Base-by-base conservation (phyloP, 2,797 vertebrate species). In the Serranus cabrilla region DNA sequence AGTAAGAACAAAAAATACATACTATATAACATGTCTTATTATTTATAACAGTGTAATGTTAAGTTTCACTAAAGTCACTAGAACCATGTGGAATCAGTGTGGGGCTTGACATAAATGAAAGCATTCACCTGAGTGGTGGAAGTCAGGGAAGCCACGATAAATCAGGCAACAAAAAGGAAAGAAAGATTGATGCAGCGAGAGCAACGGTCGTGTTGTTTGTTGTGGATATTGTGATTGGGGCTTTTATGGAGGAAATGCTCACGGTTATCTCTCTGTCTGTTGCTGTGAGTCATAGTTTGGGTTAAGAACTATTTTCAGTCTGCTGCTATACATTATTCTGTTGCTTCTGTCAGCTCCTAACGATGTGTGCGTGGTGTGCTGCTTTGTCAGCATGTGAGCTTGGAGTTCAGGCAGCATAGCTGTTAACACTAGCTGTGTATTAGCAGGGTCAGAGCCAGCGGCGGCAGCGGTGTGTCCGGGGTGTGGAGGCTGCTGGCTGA, bases 401-500 rank as follows among this genome's bases (percentile, higher is more conserved):
- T 16, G 14, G 11, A 54, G 25, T 27, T 20, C 31, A 34, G 11
- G 25, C 42, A n/a, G 43, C 20, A 47, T 46, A 51, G 52, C 46
- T 47, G 11, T 34, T 54, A 37, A 45, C 46, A 18, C 55, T 62
- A 62, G 37, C 47, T 43, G 23, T 60, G 37, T 60, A 11, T 78
- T 17, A n/a, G 42, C 63, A 20, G 58, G 25, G 71, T 52, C 45
- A 60, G 59, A 70, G n/a, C 46, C 64, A 37, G 61, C 7, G 20
- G 47, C 21, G 21, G 31, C 54, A 51, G 59, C 1, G 10, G 73
- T 57, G 59, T 43, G 72, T 76, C 52, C 4, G 11, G 71, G 67
- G 42, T 6, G 68, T 68, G 71, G 62, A 83, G 34, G 51, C 80
- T 62, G 56, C 46, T 61, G 74, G 59, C 66, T 72, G 72, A 45